phyloP scores from a whole-genome alignment of 2,113 vertebrate species.

The Tamias sibiricus region DNA sequence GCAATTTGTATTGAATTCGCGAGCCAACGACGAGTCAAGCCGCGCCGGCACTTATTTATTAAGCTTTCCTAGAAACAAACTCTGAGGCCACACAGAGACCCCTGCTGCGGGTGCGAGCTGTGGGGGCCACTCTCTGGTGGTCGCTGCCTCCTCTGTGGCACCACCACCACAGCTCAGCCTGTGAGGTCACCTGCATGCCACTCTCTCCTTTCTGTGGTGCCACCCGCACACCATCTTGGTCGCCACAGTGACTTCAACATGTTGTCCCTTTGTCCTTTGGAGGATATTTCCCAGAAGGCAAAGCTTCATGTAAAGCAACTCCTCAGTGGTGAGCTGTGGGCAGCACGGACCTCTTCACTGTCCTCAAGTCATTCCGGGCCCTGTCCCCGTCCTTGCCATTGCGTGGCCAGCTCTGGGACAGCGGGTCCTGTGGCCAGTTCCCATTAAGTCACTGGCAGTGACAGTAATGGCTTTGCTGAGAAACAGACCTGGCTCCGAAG shows the following conservation, averaged over 20 bases:
- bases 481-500: slow-evolving; percentile 21
- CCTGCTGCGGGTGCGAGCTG: not conserved
- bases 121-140: not conserved
- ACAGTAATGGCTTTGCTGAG: not conserved
- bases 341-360: not conserved
- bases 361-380: not conserved
- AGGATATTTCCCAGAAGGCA: slow-evolving; percentile 9
- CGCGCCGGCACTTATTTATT: slow-evolving; percentile 52
- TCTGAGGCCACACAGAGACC: not conserved
- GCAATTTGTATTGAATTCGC: slow-evolving; percentile 51
- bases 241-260: not conserved
- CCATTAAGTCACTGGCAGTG: not conserved
- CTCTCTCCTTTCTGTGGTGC: not conserved
- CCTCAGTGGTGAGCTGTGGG: not conserved
- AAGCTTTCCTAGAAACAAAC: slow-evolving; percentile 54
- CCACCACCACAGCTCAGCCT: not conserved
- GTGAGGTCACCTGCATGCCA: too few species aligned
- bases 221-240: not conserved
- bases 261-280: slow-evolving; percentile 1
- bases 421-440: not conserved
- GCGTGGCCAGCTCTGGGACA: not conserved
- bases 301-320: not conserved
- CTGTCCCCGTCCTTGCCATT: not conserved
- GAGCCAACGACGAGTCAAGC: slow-evolving; percentile 29
- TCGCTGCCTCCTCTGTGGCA: not conserved